phyloP scores from a whole-genome alignment of 2,888 invertebrate genomes.

The Drosophila aldrichi region DNA sequence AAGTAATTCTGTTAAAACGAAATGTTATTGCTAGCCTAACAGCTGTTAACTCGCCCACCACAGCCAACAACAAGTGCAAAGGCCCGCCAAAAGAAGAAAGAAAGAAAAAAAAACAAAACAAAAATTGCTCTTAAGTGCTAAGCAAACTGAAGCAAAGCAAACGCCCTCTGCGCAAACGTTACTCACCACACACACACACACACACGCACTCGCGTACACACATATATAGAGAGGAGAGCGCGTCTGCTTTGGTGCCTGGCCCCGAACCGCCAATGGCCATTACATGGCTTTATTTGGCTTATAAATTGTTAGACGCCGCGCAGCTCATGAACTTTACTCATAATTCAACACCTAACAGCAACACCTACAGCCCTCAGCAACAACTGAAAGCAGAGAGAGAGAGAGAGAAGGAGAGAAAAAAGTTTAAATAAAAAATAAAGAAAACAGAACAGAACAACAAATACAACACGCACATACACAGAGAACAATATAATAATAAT shows the following conservation, averaged over 20 bases:
- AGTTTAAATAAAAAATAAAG: not conserved
- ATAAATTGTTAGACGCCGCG: conserved; percentile 57
- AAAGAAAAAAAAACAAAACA: conserved; percentile 2
- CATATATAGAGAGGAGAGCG: conserved; percentile 18
- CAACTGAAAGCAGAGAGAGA: conserved; percentile 44
- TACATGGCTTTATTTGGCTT: conserved; percentile 69
- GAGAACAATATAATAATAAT: conserved; percentile 20
- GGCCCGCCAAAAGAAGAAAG: conserved; percentile 24
- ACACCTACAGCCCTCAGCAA: conserved; percentile 62
- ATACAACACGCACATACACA: conserved; percentile 16
- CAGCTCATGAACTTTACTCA: conserved; percentile 73
- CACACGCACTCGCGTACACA: conserved; percentile 7
- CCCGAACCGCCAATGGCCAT: conserved; percentile 64
- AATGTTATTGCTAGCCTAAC: conserved; percentile 32
- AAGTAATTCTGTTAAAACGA: conserved; percentile 15
- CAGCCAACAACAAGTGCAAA: conserved; percentile 62
- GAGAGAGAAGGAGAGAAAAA: conserved; percentile 35
- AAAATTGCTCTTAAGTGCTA: conserved; percentile 41
- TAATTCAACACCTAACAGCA: conserved; percentile 71
- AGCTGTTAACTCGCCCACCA: conserved; percentile 28
- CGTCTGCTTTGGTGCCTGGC: conserved; percentile 30
- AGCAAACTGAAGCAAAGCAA: conserved; percentile 40
- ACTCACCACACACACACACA: conserved; percentile 48
- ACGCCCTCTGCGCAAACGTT: conserved; percentile 63
- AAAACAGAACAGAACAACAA: conserved; percentile 12